Conservation (phyloP, 2,797 vertebrate species). For the Hoplostethus mediterraneus region DNA sequence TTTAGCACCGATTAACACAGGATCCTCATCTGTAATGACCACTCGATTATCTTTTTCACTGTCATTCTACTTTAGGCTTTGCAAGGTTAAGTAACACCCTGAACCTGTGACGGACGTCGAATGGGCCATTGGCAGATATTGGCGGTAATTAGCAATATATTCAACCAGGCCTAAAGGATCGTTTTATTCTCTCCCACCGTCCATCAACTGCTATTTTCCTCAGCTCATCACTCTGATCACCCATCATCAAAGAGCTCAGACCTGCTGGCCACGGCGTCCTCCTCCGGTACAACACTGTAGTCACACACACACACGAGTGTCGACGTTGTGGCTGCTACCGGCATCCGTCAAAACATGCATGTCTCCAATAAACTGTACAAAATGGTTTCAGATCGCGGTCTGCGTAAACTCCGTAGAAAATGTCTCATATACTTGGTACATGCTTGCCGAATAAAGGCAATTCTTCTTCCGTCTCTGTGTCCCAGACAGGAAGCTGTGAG, state of each 20-base stretch:
- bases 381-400: too few species aligned
- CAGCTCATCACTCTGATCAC: slow-evolving; percentile 25
- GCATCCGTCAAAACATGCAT: too few species aligned
- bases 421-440: not conserved
- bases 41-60: slow-evolving; percentile 77
- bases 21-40: slow-evolving; percentile 75
- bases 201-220: slow-evolving; percentile 47
- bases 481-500: not conserved
- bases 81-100: slow-evolving; percentile 81
- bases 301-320: not conserved
- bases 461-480: not conserved
- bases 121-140: slow-evolving; percentile 72
- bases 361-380: not conserved
- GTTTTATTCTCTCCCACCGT: slow-evolving; percentile 43
- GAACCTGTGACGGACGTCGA: slow-evolving; percentile 69
- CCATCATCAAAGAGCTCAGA: slow-evolving; percentile 3
- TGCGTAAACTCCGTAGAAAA: too few species aligned
- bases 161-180: slow-evolving; percentile 55
- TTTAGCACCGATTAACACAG: slow-evolving; percentile 81
- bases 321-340: not conserved
- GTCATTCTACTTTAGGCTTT: slow-evolving; percentile 66
- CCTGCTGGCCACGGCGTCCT: not conserved
- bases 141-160: slow-evolving; percentile 71
- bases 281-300: not conserved
- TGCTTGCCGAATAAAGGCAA: not conserved